Evolutionary conservation across 2,113 vertebrate species (phyloP), one percentile per base, ranked within the genome.

Genomic region (Proteles cristata): DNA sequence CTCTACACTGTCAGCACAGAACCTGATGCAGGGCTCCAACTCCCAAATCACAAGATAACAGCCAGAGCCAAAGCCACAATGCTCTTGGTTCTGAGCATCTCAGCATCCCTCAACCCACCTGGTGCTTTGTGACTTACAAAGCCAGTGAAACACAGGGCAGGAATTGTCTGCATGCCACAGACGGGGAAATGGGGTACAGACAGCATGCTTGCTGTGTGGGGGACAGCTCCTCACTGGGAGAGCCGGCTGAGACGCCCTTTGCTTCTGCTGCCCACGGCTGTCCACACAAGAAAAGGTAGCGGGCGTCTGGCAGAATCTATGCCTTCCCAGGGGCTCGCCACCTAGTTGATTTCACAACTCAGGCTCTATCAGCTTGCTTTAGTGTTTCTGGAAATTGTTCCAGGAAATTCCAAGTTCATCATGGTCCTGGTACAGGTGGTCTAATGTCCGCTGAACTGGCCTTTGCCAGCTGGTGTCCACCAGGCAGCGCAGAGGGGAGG

Each of bases 181-280:
- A 1, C 26, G 73, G 48, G 48, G 33, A 92, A 21, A 4, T 19
- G 69, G 25, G 77, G 43, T 3, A 48, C 76, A 35, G 19, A 43
- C 39, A 69, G 19, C 12, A 14, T 0, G 23, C 0, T 3, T 25
- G 63, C 33, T 31, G 15, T 23, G 48, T 1, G 0, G 9, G 69
- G 50, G 16, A 26, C 76, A 0, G 63, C 50, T 50, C 2, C 50
- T 15, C n/a, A 6, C n/a, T 1, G 0, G 26, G 23, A 82, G n/a
- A 63, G 53, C 76, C 25, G n/a, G 16, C 23, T 95, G 12, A 43
- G 45, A 43, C 79, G 25, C 53, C 58, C 0, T 80, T 9, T 39
- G 23, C 7, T 85, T 55, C 71, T 11, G 1, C 15, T 43, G 33
- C 87, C 63, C 21, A 5, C 33, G 39, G n/a, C 73, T 58, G 31